These are phyloP conservation scores for Schrankia costaestrigalis DNA, from an alignment of 2,888 invertebrate species.

Conservation along the genomic window DNA sequence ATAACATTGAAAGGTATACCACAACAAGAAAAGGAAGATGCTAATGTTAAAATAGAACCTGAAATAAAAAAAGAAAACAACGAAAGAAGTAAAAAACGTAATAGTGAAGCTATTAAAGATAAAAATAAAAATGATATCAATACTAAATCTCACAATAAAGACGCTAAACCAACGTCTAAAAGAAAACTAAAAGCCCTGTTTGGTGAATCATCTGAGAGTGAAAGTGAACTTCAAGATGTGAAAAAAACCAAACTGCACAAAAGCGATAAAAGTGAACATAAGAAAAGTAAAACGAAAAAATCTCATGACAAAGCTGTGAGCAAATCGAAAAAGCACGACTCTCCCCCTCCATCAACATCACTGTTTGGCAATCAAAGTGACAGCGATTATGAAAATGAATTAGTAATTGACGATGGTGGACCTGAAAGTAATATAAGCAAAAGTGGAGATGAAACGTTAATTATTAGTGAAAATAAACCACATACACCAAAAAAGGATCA, in stretches of 20 bases:
- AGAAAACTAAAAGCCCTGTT: slow-evolving; percentile 75
- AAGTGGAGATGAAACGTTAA: slow-evolving; percentile 30
- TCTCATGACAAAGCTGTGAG: neutral
- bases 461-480: slow-evolving; percentile 20
- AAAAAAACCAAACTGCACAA: slow-evolving; percentile 46
- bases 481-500: slow-evolving; percentile 8
- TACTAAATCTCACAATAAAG: slow-evolving; percentile 37
- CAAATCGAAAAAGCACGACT: neutral
- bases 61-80: slow-evolving; percentile 3
- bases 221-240: slow-evolving; percentile 39
- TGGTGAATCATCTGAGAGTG: slow-evolving; percentile 75
- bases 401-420: slow-evolving; percentile 51
- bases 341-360: slow-evolving; percentile 8
- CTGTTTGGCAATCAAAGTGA: slow-evolving; percentile 34
- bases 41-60: slow-evolving; percentile 14
- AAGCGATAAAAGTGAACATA: slow-evolving; percentile 27
- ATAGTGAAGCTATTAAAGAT: slow-evolving; percentile 14
- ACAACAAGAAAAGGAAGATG: slow-evolving; percentile 34
- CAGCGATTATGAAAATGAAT: slow-evolving; percentile 54
- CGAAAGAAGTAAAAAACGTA: slow-evolving; percentile 13
- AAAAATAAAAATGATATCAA: slow-evolving; percentile 23
- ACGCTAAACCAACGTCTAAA: slow-evolving; percentile 49
- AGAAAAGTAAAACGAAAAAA: slow-evolving; percentile 23
- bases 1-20: slow-evolving; percentile 68
- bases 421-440: slow-evolving; percentile 28